Percentiles rank a stretch among this genome's conserved stretches.
These are phyloP conservation scores for Zeuzera pyrina DNA, from an alignment of 2,888 invertebrate genomes.

Conservation along the genomic window DNA sequence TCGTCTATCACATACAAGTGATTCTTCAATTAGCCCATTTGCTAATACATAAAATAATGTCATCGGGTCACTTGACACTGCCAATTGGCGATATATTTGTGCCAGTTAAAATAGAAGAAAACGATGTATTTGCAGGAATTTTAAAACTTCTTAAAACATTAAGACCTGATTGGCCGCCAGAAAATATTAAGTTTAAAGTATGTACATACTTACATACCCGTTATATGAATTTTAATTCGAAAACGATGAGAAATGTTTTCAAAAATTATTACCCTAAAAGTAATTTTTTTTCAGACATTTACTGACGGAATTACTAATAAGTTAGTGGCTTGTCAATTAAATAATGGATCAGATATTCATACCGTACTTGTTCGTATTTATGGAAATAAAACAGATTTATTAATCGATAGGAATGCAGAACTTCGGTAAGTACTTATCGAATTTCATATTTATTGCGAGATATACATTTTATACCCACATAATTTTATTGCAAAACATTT, in stretches of 20 bases:
- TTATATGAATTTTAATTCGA: background rate
- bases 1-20: constrained; percentile 5
- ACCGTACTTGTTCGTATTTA: constrained; percentile 91
- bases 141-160: constrained; percentile 77
- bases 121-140: constrained; percentile 78
- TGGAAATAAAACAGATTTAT: constrained; percentile 92
- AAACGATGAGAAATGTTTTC: too few relatives aligned
- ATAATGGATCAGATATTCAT: constrained; percentile 26
- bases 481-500: background rate
- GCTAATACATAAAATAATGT: too few relatives aligned
- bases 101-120: constrained; percentile 77
- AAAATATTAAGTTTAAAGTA: constrained; percentile 82
- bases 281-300: constrained; percentile 81
- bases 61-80: constrained; percentile 34
- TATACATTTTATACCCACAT: background rate
- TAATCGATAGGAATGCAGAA: constrained; percentile 92
- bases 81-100: constrained; percentile 58
- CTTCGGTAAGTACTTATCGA: constrained; percentile 64
- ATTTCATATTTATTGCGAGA: background rate
- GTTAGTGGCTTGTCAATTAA: constrained; percentile 82
- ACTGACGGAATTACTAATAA: constrained; percentile 97
- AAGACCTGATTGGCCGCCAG: constrained; percentile 79
- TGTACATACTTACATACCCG: background rate
- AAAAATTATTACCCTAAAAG: too few relatives aligned
- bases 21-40: too few relatives aligned